Base-by-base conservation (phyloP, 2,888 invertebrate genomes). In the Thymelicus acteon region DNA sequence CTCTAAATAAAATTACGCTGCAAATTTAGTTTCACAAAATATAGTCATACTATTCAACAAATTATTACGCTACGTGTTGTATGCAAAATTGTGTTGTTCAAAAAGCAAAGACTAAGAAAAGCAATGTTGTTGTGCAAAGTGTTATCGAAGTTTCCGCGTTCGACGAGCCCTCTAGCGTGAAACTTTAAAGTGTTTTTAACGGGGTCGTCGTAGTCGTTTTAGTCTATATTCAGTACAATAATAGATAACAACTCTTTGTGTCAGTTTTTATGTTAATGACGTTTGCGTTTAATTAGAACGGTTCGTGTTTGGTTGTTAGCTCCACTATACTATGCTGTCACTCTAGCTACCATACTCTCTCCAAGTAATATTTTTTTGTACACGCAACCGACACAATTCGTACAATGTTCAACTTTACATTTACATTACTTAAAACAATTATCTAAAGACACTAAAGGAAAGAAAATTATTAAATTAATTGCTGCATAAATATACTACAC, bases 61-160 rank as follows among this genome's bases (percentile, higher is more conserved):
- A 12, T 44, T 44, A 44, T 44, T 1, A 12, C 12, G 10, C 2
- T 44, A 12, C 12, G 44, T 44, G 44, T 8, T 48, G 37, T 6
- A 57, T 44, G 19, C 60, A 61, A 61, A 68, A 61, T 60, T 39
- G 61, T 61, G 54, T 52, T 37, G 37, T n/a, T 68, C 15, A 39
- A 62, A 61, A 57, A 54, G 54, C 52, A 68, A 61, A 52, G 54
- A 54, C 68, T 54, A 62, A 62, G 52, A 67, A 49, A 61, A 54
- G 47, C 68, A 57, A 62, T 60, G 70, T 64, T 70, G 69, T 70
- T 58, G 70, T 62, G 54, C 62, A 54, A 61, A 67, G 54, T 62
- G 62, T 57, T 68, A 68, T 68, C 61, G 31, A 68, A 68, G 61
- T 68, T 68, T 62, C 61, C 68, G 15, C 68, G 68, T 68, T 62